These are phyloP conservation scores for Muscicapa adusta DNA, from an alignment of 2,113 vertebrate species.

Conservation along the genomic window DNA sequence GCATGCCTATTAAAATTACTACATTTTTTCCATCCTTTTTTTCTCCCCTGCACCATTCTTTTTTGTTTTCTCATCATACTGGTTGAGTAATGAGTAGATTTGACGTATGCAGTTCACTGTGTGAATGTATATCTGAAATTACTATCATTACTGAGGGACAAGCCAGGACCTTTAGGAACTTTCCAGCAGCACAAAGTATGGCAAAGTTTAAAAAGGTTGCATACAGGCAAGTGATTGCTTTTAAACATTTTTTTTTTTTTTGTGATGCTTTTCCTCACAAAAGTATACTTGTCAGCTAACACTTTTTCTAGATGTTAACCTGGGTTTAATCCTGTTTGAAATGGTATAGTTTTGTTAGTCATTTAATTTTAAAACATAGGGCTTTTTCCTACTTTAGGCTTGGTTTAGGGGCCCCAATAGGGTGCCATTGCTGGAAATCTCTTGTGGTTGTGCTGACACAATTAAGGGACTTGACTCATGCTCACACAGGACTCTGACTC, in stretches of 20 bases:
- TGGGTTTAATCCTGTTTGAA: neutral
- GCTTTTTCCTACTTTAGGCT: neutral
- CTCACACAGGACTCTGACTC: conserved; percentile 15
- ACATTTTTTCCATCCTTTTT: neutral
- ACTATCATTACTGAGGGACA: neutral
- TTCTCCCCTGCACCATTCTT: neutral
- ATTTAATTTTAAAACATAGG: neutral
- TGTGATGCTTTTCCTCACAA: neutral
- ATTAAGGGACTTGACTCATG: conserved; percentile 23
- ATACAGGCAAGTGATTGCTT: neutral
- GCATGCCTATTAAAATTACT: neutral
- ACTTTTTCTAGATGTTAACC: neutral
- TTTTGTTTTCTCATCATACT: neutral
- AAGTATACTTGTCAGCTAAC: neutral
- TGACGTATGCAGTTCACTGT: neutral
- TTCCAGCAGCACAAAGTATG: neutral
- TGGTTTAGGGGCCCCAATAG: neutral
- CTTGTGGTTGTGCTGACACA: neutral
- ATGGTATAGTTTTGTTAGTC: neutral
- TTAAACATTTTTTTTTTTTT: neutral
- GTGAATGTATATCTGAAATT: neutral
- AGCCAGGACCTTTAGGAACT: neutral
- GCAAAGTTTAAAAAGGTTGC: neutral
- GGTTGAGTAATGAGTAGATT: neutral
- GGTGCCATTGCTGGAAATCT: neutral